Conservation (phyloP, 2,797 vertebrate genomes). For the Brotogeris chrysoptera region DNA sequence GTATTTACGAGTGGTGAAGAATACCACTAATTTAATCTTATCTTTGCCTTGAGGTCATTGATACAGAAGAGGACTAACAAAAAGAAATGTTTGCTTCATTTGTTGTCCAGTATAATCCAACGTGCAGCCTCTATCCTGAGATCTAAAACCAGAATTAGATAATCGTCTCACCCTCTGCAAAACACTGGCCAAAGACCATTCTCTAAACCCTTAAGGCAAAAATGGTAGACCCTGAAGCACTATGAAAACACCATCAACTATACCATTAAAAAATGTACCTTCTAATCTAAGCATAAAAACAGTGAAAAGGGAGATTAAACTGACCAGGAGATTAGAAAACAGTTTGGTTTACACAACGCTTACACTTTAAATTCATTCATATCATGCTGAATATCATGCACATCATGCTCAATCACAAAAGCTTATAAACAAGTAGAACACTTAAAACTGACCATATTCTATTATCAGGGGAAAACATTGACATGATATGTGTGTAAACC, state of each 20-base stretch:
- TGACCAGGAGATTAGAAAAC: not conserved
- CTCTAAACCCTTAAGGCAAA: not conserved
- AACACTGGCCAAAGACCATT: not conserved
- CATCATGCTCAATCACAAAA: not conserved
- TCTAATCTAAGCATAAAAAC: not conserved
- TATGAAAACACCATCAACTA: not conserved
- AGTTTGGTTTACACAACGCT: not conserved
- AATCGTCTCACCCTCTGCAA: not conserved
- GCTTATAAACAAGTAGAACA: not conserved
- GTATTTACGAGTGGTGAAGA: not conserved
- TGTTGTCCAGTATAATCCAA: not conserved
- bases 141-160: not conserved
- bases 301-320: not conserved
- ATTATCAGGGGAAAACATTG: not conserved
- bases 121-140: not conserved
- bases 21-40: not conserved
- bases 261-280: not conserved
- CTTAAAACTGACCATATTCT: not conserved
- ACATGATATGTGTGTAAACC: not conserved
- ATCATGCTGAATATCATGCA: not conserved
- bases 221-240: not conserved
- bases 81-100: not conserved
- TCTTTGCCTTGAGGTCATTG: not conserved
- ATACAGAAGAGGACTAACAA: not conserved
- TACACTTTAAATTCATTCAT: not conserved